Conservation (phyloP, 2,888 invertebrate species). For the Cynaeus angustus region DNA sequence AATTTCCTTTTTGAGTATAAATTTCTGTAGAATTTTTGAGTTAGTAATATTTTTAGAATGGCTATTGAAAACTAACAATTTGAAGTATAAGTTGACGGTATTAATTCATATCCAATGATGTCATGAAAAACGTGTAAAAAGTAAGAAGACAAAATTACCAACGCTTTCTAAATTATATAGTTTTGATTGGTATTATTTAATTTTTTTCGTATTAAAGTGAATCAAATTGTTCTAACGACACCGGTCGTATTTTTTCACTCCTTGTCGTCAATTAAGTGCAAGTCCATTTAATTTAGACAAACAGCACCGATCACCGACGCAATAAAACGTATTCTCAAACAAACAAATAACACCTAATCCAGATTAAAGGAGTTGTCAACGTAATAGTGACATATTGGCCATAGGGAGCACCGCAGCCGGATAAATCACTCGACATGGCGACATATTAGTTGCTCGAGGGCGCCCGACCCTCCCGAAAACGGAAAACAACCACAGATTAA, state of each 20-base stretch:
- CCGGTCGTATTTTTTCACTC: constrained; percentile 11
- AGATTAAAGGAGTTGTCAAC: constrained; percentile 65
- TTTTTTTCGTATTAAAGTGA: too few species aligned
- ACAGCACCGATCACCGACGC: constrained; percentile 54
- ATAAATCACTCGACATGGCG: constrained; percentile 48
- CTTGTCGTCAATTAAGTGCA: constrained; percentile 7
- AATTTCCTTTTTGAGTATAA: too few species aligned
- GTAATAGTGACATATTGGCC: constrained; percentile 63
- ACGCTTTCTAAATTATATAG: too few species aligned
- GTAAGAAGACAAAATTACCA: too few species aligned
- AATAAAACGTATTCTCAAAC: constrained; percentile 64
- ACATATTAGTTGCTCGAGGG: constrained; percentile 26
- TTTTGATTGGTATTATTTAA: too few species aligned
- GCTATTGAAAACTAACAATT: too few species aligned
- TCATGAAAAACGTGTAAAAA: too few species aligned
- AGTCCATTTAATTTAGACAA: constrained; percentile 49
- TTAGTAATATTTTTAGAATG: too few species aligned
- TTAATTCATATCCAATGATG: too few species aligned
- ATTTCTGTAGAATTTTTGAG: too few species aligned
- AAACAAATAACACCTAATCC: constrained; percentile 66
- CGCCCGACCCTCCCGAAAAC: constrained; percentile 7
- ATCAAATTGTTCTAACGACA: constrained; percentile 1
- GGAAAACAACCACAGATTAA: constrained; percentile 40
- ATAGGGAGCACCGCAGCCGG: constrained; percentile 48
- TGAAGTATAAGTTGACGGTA: too few species aligned